A percentile compares a stretch with the other conserved stretches of the same genome.
Evolutionary conservation across 1,140 invertebrate genomes (phyloP).

Genomic region (Drosophila cardini): DNA sequence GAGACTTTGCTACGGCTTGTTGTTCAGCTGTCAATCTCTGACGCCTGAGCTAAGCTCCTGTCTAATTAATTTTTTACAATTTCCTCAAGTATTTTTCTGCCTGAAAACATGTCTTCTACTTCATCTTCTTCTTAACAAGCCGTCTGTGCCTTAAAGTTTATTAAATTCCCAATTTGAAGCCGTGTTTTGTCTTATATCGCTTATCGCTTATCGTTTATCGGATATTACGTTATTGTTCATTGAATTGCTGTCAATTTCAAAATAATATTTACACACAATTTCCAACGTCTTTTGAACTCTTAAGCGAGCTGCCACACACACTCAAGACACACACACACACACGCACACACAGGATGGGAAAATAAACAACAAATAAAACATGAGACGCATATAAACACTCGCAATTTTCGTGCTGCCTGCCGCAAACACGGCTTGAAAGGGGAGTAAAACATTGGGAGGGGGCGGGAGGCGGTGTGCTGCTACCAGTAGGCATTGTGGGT

Average conservation of each 20-base stretch:
- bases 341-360: neutral
- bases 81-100: constrained; percentile 15
- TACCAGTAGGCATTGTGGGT: neutral
- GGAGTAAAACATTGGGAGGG: neutral
- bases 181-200: neutral
- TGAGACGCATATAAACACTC: constrained; percentile 64
- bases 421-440: constrained; percentile 45
- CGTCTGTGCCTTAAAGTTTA: constrained; percentile 13
- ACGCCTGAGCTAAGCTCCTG: constrained; percentile 16
- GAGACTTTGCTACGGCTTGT: constrained; percentile 17
- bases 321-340: constrained; percentile 10
- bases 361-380: constrained; percentile 49
- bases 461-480: neutral
- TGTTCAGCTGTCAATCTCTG: constrained; percentile 43
- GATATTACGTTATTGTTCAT: constrained; percentile 74
- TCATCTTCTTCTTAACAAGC: neutral
- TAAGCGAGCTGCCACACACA: constrained; percentile 42
- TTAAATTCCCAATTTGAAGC: neutral
- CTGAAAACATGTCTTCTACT: neutral
- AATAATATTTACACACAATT: constrained; percentile 76
- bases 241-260: constrained; percentile 75
- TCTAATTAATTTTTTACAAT: constrained; percentile 45
- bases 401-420: constrained; percentile 52
- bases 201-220: constrained; percentile 51
- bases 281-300: constrained; percentile 49